Evolutionary conservation across 2,113 vertebrate genomes (phyloP).

Genomic region (Ceyx cyanopectus): DNA sequence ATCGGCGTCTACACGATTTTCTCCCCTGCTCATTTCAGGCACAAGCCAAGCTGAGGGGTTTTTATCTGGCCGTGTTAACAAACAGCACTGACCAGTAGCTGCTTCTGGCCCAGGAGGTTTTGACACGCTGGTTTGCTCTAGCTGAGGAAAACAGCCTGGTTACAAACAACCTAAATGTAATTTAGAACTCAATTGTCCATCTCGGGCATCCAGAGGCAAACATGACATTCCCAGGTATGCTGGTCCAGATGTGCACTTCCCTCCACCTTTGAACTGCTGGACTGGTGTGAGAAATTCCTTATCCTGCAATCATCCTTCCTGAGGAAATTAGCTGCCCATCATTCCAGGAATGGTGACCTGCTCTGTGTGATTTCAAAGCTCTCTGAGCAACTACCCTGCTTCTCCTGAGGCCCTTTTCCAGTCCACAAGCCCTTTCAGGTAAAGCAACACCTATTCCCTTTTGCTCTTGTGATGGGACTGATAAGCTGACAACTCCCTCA

Average conservation of each 20-base stretch:
- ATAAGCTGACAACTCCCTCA: not conserved
- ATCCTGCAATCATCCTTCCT: not conserved
- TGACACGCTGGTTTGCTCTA: not conserved
- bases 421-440: conserved; percentile 8
- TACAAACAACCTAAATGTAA: not conserved
- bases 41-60: not conserved
- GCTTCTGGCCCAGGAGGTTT: not conserved
- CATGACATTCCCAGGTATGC: not conserved
- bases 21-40: not conserved
- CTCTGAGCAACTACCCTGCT: not conserved
- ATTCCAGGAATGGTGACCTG: not conserved
- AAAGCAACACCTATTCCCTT: not conserved
- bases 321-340: not conserved
- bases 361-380: not conserved
- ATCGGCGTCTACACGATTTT: not conserved
- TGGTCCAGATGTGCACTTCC: not conserved
- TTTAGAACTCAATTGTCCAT: not conserved
- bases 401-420: not conserved
- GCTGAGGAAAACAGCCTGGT: not conserved
- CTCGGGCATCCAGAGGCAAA: not conserved
- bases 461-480: not conserved
- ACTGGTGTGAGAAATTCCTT: not conserved
- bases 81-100: not conserved
- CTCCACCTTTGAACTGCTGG: not conserved
- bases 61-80: not conserved